phyloP scores from a whole-genome alignment of 2,888 invertebrate species.

The Drosophila meridionalis region DNA sequence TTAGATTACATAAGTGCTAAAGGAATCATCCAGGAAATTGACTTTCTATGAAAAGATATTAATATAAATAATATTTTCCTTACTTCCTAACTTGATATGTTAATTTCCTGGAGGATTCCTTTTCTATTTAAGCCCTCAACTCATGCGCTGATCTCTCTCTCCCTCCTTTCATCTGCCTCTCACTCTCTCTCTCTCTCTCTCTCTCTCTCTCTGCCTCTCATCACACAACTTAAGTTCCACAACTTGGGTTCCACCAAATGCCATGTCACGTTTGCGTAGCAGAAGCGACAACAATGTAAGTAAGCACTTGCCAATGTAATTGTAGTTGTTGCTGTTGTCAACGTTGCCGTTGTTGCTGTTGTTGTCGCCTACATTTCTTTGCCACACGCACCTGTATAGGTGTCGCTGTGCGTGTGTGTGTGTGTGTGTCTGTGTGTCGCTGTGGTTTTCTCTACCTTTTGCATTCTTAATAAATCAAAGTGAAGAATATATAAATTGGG shows the following conservation, averaged over 20 bases:
- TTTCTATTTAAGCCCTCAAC: background rate
- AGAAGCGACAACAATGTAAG: slow-evolving; percentile 49
- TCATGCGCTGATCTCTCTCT: background rate
- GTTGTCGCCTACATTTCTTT: slow-evolving; percentile 68
- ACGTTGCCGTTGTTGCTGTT: slow-evolving; percentile 51
- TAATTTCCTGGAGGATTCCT: slow-evolving; percentile 14
- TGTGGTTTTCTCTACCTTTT: slow-evolving; percentile 82
- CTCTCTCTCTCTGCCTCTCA: slow-evolving; percentile 7
- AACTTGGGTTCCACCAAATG: slow-evolving; percentile 36
- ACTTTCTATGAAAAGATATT: too few species aligned
- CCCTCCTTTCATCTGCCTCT: background rate
- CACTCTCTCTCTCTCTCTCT: background rate
- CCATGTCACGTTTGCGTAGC: slow-evolving; percentile 62
- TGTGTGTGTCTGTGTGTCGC: slow-evolving; percentile 25
- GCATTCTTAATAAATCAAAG: slow-evolving; percentile 85
- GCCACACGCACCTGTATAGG: slow-evolving; percentile 58
- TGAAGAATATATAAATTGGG: slow-evolving; percentile 86
- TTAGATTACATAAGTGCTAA: too few species aligned
- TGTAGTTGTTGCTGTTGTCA: slow-evolving; percentile 37
- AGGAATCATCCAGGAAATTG: too few species aligned
- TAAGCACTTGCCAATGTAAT: slow-evolving; percentile 51
- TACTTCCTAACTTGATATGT: too few species aligned
- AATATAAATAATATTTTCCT: too few species aligned
- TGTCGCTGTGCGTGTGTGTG: slow-evolving; percentile 9
- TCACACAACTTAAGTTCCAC: slow-evolving; percentile 50